A percentile compares a stretch with the other conserved stretches of the same genome.
Conservation (phyloP, 23 tunicate genomes). For the Diplosoma virens region DNA sequence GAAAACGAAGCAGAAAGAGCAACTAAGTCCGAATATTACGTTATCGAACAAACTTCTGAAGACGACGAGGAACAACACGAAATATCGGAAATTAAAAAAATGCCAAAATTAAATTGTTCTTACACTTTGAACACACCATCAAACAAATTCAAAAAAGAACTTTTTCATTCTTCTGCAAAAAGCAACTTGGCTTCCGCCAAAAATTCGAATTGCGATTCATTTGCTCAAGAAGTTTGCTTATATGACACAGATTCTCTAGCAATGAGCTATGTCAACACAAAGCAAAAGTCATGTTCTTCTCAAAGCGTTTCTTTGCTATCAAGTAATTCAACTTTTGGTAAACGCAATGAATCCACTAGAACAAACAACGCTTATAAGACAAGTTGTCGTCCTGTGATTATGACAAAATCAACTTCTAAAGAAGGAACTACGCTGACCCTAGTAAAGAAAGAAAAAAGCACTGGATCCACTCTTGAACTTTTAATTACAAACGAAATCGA, state of each 20-base stretch:
- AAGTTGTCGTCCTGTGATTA: constrained; percentile 26
- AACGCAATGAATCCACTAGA: neutral
- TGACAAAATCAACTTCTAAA: constrained; percentile 50
- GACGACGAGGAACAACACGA: constrained; percentile 16
- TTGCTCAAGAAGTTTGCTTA: constrained; percentile 33
- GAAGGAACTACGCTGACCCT: constrained; percentile 72
- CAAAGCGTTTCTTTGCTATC: neutral
- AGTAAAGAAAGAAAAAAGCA: constrained; percentile 47
- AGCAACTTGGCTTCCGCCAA: neutral
- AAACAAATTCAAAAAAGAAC: too few species aligned
- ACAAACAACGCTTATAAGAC: neutral
- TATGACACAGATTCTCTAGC: constrained; percentile 84
- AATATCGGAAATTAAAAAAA: constrained; percentile 8
- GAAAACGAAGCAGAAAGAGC: too few species aligned
- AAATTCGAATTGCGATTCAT: neutral
- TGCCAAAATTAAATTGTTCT: constrained; percentile 33
- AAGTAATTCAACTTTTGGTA: neutral
- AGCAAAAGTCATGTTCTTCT: neutral
- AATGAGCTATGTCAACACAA: constrained; percentile 67
- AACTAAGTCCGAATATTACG: too few species aligned
- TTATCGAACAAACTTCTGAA: too few species aligned
- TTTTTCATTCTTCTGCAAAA: neutral
- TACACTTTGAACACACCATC: neutral
- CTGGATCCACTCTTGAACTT: constrained; percentile 58
- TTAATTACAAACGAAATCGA: constrained; percentile 51